Evolutionary conservation across 2,797 vertebrate species (phyloP).

Genomic region (Sebastes trivittatus): DNA sequence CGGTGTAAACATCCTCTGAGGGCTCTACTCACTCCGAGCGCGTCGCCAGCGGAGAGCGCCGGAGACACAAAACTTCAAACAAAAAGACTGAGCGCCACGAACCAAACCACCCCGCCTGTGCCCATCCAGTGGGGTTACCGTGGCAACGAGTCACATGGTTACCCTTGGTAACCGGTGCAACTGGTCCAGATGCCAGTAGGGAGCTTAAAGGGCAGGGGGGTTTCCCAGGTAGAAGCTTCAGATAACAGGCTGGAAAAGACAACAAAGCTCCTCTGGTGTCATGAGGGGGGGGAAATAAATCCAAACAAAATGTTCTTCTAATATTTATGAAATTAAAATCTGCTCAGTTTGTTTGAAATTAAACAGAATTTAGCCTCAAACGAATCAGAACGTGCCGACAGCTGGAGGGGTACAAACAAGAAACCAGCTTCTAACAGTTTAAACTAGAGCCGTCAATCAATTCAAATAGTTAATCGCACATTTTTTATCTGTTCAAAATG

Average conservation of each 20-base stretch:
- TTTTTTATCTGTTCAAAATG: too few species aligned
- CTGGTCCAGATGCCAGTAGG: conserved; percentile 49
- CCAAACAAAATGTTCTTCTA: too few species aligned
- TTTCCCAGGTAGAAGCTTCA: neutral
- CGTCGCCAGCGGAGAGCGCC: too few species aligned
- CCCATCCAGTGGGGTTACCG: conserved; percentile 60
- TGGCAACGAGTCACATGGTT: conserved; percentile 72
- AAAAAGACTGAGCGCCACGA: neutral
- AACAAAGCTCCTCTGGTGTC: neutral
- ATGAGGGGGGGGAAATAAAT: neutral
- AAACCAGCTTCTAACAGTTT: neutral
- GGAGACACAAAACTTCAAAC: neutral
- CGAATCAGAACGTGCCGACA: too few species aligned
- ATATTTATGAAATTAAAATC: neutral
- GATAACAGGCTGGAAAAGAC: neutral
- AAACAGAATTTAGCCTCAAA: neutral
- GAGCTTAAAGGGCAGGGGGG: neutral
- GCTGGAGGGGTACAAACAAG: neutral
- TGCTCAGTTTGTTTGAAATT: neutral
- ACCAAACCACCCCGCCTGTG: neutral
- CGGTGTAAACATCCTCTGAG: neutral
- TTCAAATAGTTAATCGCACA: too few species aligned
- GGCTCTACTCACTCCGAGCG: too few species aligned
- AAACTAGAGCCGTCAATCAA: too few species aligned
- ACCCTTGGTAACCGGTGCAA: conserved; percentile 34